Conservation (phyloP, 2,113 vertebrate genomes). For the Hylia prasina region DNA sequence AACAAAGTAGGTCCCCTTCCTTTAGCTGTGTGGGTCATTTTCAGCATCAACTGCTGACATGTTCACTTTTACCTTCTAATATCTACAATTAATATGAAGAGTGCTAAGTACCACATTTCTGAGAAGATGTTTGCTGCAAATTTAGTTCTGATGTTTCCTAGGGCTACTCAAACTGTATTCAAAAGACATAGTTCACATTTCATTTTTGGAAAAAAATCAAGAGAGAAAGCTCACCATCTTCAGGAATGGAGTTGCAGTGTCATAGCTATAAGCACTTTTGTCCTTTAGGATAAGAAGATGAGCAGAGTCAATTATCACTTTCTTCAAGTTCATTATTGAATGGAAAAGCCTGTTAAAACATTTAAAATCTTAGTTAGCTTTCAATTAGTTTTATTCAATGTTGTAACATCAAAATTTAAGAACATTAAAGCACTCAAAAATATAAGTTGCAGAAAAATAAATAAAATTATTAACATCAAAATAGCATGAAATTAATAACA, state of each 20-base stretch:
- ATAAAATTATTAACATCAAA: background rate
- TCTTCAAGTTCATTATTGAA: constrained; percentile 82
- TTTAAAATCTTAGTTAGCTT: background rate
- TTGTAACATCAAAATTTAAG: background rate
- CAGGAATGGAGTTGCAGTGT: constrained; percentile 75
- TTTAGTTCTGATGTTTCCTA: background rate
- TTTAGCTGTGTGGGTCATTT: background rate
- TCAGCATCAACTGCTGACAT: background rate
- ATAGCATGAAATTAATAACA: background rate
- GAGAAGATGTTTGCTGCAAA: background rate
- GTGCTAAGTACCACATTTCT: background rate
- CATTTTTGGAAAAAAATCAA: background rate
- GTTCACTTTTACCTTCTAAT: background rate
- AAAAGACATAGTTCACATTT: background rate
- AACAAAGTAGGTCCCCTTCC: background rate
- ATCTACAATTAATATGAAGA: background rate
- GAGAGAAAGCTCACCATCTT: constrained; percentile 78
- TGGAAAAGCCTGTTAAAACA: constrained; percentile 80
- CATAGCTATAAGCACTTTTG: constrained; percentile 75
- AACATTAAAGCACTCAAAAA: background rate
- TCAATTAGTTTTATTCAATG: background rate
- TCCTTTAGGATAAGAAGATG: constrained; percentile 86
- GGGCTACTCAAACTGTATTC: background rate
- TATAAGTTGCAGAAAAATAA: background rate
- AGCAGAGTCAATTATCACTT: constrained; percentile 81